These are phyloP conservation scores for Balaeniceps rex DNA, from an alignment of 2,113 vertebrate genomes.

Conservation along the genomic window DNA sequence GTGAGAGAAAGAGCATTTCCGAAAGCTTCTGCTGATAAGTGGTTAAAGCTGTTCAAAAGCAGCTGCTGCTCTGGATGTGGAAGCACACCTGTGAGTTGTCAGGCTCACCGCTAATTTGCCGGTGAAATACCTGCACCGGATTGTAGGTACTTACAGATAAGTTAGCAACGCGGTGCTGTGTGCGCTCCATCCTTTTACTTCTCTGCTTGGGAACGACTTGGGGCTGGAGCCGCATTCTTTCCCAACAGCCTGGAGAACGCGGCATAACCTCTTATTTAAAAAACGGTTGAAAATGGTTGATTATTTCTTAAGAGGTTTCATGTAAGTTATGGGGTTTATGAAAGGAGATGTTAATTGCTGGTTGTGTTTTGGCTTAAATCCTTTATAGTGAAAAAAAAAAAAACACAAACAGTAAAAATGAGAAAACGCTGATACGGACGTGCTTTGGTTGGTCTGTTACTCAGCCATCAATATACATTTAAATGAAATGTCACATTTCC, in stretches of 20 bases:
- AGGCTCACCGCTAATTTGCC: not conserved
- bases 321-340: not conserved
- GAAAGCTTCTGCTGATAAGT: not conserved
- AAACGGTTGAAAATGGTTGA: not conserved
- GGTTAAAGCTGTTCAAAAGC: not conserved
- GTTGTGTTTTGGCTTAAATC: not conserved
- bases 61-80: not conserved
- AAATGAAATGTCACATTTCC: constrained; percentile 28
- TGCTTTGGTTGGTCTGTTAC: not conserved
- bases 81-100: not conserved
- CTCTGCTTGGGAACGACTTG: not conserved
- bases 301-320: constrained; percentile 6
- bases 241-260: not conserved
- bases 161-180: not conserved
- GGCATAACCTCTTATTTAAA: not conserved
- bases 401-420: not conserved
- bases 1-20: not conserved
- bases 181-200: not conserved
- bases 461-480: not conserved
- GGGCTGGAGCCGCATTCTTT: not conserved
- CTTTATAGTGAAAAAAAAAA: not conserved
- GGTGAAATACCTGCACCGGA: not conserved
- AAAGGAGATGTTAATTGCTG: not conserved
- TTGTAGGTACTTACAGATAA: not conserved
- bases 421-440: not conserved